These are phyloP conservation scores for Ptychochromis oligacanthus DNA, from an alignment of 2,113 vertebrate genomes.

Conservation along the genomic window DNA sequence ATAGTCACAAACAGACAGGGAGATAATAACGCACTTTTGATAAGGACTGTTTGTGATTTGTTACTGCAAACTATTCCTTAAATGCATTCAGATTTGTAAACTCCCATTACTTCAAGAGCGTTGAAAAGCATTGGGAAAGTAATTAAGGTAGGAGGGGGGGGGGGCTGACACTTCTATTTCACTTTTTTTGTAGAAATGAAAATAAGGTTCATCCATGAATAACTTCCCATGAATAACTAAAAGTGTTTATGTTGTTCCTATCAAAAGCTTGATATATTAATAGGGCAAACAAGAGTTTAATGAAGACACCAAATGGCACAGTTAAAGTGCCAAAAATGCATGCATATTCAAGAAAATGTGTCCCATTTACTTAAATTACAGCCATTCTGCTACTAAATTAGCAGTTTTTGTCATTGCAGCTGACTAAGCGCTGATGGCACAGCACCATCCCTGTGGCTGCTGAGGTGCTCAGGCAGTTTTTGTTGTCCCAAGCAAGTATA, in stretches of 20 bases:
- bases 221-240: neutral
- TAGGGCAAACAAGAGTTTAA: neutral
- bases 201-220: neutral
- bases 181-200: neutral
- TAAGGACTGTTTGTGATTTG: neutral
- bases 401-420: neutral
- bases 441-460: neutral
- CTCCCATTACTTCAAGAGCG: neutral
- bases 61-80: neutral
- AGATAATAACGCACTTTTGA: neutral
- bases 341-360: conserved; percentile 9
- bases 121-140: no score
- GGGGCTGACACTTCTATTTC: neutral
- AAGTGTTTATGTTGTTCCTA: neutral
- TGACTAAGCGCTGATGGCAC: neutral
- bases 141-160: no score
- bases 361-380: conserved; percentile 5
- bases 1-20: neutral
- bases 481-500: neutral
- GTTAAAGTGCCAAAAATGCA: neutral
- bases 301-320: neutral
- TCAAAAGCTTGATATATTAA: neutral
- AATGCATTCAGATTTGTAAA: neutral
- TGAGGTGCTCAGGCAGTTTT: neutral
- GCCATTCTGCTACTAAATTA: neutral